Base-by-base conservation (phyloP, 2,888 invertebrate species). In the Lepidocyrtoides sp. region DNA sequence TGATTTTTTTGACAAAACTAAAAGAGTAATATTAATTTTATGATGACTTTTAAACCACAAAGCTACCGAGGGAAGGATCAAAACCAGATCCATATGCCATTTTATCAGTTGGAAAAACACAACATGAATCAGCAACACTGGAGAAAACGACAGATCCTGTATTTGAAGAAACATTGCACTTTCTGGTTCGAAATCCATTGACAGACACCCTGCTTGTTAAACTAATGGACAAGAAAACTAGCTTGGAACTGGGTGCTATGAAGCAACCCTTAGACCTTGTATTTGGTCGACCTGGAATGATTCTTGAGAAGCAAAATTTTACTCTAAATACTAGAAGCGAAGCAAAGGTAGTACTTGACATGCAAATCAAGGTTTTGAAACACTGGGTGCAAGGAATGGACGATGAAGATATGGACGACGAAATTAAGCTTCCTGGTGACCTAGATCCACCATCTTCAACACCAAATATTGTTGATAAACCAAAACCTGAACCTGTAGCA, bases 161-260 rank as follows among this genome's bases (percentile, higher is more conserved):
- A 81, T 99, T 98, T 97, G 99, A 99, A 95, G 97, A 98, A 95
- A 98, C 98, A 7, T 98, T 99, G 95, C 97, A 98, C 1, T 99
- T 99, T 96, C 96, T 99, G 54, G 97, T 99, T 2, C 96, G 97
- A 93, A 98, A 99, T 96, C 99, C 99, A 0, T 98, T 98, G 95
- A 97, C 97, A 36, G 98, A 99, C 95, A 97, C 97, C 14, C 95
- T 99, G 20, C 97, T 98, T 93, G 95, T 99, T 36, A 98, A 97
- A 96, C 97, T 98, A 93, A 93, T 94, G 91, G 94, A 94, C 57
- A 60, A 66, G 26, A 94, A 94, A 85, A 77, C 93, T 0, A 92
- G 92, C 29, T 10, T 89, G 20, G 94, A 94, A 82, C 85, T 94
- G 17, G 94, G 94, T 14, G 84, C 92, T 0, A 86, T 94, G 20